phyloP scores from a whole-genome alignment of 2,113 vertebrate species.

The Anoplopoma fimbria region DNA sequence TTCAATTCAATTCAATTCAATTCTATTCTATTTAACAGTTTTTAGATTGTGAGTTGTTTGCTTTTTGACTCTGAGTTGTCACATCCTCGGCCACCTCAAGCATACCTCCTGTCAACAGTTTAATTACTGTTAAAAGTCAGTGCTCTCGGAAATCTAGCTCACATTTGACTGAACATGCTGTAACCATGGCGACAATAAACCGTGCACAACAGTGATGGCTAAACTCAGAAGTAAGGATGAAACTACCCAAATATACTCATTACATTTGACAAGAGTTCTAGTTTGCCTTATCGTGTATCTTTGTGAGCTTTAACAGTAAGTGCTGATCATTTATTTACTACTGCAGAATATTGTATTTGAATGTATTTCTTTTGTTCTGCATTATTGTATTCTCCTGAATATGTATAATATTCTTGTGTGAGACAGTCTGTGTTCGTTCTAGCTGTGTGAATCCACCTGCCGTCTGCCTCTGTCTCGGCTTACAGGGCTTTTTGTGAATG shows the following conservation, averaged over 20 bases:
- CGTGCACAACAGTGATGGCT: constrained; percentile 26
- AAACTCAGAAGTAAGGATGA: constrained; percentile 5
- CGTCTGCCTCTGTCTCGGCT: constrained; percentile 8
- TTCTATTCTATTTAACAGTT: background rate
- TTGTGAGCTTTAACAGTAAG: background rate
- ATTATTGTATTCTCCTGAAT: background rate
- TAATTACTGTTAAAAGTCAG: constrained; percentile 60
- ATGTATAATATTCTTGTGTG: constrained; percentile 7
- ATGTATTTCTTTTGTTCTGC: background rate
- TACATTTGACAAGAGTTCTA: background rate
- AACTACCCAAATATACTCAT: background rate
- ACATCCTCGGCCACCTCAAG: constrained; percentile 30
- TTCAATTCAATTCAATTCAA: no score
- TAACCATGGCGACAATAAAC: constrained; percentile 69
- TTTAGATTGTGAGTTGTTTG: background rate
- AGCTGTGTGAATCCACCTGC: constrained; percentile 61
- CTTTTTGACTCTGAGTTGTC: constrained; percentile 15
- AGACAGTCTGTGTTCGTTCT: constrained; percentile 24
- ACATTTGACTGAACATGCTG: constrained; percentile 52
- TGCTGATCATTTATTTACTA: background rate
- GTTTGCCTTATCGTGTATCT: background rate
- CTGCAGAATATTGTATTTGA: background rate
- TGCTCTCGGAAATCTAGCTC: constrained; percentile 38
- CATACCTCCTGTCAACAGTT: constrained; percentile 51
- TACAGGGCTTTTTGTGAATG: constrained; percentile 76